A percentile compares a stretch with the other conserved stretches of the same genome.
Conservation (phyloP, 2,113 vertebrate species). For the Cromileptes altivelis region DNA sequence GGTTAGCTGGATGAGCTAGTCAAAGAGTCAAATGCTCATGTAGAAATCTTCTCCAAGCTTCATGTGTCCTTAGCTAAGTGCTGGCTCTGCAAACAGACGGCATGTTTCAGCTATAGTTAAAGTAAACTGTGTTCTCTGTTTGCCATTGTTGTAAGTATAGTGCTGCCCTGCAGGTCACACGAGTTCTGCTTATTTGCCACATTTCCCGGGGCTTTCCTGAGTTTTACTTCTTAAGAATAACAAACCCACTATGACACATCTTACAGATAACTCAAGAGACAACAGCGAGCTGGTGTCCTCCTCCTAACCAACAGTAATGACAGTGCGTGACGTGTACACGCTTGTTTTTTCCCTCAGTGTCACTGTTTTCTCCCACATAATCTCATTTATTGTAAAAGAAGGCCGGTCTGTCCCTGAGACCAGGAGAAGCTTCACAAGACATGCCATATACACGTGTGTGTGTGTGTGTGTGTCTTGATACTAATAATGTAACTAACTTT, state of each 20-base stretch:
- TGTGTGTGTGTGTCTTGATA: neutral
- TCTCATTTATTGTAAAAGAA: constrained; percentile 20
- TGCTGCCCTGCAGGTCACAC: neutral
- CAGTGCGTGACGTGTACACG: neutral
- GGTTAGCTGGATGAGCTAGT: too few species aligned
- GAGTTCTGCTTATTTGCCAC: neutral
- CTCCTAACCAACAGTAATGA: neutral
- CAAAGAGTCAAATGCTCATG: too few species aligned
- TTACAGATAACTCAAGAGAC: neutral
- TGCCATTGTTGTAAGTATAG: neutral
- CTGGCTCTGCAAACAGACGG: neutral
- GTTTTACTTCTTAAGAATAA: neutral
- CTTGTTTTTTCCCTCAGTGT: neutral
- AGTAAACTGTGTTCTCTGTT: neutral
- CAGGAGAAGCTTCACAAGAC: neutral
- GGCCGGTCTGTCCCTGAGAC: constrained; percentile 13
- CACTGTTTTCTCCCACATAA: constrained; percentile 1
- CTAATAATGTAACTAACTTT: constrained; percentile 21
- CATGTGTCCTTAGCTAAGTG: neutral
- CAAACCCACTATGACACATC: neutral
- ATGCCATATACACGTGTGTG: neutral
- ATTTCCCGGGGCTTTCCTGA: neutral
- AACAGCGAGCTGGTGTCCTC: constrained; percentile 7
- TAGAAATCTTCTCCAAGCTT: neutral
- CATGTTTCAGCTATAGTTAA: neutral